Conservation (phyloP, 2,797 vertebrate genomes). For the Myotis vivesi region DNA sequence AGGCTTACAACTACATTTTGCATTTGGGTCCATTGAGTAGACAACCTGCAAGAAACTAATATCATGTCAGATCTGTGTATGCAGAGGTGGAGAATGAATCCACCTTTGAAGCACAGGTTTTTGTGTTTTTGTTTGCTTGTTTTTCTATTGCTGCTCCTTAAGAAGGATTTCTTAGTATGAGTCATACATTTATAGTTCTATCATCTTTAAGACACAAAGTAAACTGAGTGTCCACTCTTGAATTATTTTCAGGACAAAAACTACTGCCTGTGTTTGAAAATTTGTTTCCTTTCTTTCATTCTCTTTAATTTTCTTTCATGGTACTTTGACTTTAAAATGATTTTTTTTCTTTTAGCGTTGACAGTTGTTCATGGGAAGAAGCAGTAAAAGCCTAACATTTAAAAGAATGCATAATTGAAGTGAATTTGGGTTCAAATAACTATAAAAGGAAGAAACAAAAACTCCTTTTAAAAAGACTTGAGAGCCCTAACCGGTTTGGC, state of each 20-base stretch:
- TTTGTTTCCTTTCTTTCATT: background rate
- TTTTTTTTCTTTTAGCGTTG: background rate
- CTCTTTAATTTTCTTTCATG: background rate
- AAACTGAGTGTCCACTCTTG: background rate
- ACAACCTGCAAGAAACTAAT: too few relatives aligned
- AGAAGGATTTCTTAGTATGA: background rate
- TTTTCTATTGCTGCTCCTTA: background rate
- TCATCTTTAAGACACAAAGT: background rate
- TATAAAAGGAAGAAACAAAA: background rate
- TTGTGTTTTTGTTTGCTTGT: background rate
- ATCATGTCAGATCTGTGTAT: background rate
- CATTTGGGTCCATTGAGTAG: background rate
- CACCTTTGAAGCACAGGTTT: background rate
- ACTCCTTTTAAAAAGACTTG: background rate
- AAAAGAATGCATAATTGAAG: background rate
- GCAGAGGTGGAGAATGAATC: background rate
- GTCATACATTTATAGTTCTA: background rate
- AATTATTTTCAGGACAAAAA: background rate
- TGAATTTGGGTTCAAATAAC: background rate
- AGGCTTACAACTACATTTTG: background rate
- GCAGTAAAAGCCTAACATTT: background rate
- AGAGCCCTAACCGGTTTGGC: too few relatives aligned
- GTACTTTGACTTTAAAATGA: background rate
- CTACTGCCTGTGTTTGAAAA: background rate
- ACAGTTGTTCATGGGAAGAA: background rate